These are phyloP conservation scores for Brachystomella parvula DNA, from an alignment of 1,140 invertebrate genomes.

Conservation along the genomic window DNA sequence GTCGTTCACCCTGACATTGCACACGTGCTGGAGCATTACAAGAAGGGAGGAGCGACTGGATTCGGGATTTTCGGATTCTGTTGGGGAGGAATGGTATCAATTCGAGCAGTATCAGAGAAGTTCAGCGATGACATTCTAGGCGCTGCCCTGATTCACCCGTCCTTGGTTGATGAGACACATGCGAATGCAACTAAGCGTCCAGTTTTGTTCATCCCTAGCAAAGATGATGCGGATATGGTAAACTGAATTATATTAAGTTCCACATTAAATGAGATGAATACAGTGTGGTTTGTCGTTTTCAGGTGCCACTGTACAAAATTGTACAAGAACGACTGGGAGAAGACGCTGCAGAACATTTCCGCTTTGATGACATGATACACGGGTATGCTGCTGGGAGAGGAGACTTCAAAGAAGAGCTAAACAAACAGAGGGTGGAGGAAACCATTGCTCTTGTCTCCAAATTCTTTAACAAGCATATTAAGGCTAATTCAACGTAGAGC, in stretches of 20 bases:
- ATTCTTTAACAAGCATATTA: slow-evolving; percentile 23
- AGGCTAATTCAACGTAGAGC: no score
- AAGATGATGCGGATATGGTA: slow-evolving; percentile 31
- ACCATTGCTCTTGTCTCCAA: slow-evolving; percentile 16
- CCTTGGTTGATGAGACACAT: slow-evolving; percentile 13
- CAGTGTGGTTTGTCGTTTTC: background rate
- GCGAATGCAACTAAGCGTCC: slow-evolving; percentile 21
- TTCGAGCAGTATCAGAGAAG: slow-evolving; percentile 3
- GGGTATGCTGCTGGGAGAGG: slow-evolving; percentile 27
- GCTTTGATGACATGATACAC: slow-evolving; percentile 33
- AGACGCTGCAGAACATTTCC: slow-evolving; percentile 20
- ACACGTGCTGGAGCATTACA: slow-evolving; percentile 14
- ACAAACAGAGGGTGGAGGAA: slow-evolving; percentile 25
- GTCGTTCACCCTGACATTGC: slow-evolving; percentile 13
- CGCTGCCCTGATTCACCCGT: slow-evolving; percentile 21
- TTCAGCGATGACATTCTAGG: slow-evolving; percentile 6
- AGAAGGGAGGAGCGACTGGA: slow-evolving; percentile 5
- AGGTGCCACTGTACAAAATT: slow-evolving; percentile 28
- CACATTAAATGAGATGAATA: no score
- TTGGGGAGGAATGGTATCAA: slow-evolving; percentile 31
- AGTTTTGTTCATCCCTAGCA: slow-evolving; percentile 23
- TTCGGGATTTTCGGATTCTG: slow-evolving; percentile 34
- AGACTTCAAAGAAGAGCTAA: slow-evolving; percentile 26
- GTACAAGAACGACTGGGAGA: slow-evolving; percentile 21
- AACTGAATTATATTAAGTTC: background rate